These are phyloP conservation scores for Euwallacea similis DNA, from an alignment of 1,140 invertebrate genomes.

Conservation along the genomic window DNA sequence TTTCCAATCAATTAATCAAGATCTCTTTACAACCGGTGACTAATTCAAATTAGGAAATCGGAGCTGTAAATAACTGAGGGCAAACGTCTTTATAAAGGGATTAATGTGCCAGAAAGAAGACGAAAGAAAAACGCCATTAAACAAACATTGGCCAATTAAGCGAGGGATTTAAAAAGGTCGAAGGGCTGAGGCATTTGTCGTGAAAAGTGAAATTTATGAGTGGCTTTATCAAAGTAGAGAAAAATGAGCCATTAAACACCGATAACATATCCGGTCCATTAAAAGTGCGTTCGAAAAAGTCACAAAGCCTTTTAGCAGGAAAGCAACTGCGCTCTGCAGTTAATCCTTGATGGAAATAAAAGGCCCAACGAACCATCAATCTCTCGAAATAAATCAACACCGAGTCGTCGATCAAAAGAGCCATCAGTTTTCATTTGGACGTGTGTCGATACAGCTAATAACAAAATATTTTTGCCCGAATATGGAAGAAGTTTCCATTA, in stretches of 20 bases:
- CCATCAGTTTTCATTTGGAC: constrained; percentile 35
- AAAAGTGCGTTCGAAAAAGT: constrained; percentile 2
- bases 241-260: neutral
- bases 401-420: constrained; percentile 29
- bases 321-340: constrained; percentile 7
- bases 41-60: constrained; percentile 24
- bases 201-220: neutral
- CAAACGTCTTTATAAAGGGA: constrained; percentile 18
- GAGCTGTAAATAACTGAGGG: constrained; percentile 14
- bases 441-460: constrained; percentile 31
- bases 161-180: neutral
- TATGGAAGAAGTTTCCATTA: constrained; percentile 26
- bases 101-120: constrained; percentile 2
- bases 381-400: constrained; percentile 28
- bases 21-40: constrained; percentile 16
- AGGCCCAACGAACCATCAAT: constrained; percentile 17
- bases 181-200: neutral
- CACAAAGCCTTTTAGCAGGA: constrained; percentile 14
- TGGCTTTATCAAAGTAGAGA: neutral
- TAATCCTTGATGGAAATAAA: constrained; percentile 28
- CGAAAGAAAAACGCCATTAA: constrained; percentile 10
- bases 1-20: constrained; percentile 18
- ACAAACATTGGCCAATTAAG: constrained; percentile 21
- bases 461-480: constrained; percentile 28
- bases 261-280: constrained; percentile 1